Evolutionary conservation across 2,888 invertebrate species (phyloP).

Genomic region (Nomada hirtipes): DNA sequence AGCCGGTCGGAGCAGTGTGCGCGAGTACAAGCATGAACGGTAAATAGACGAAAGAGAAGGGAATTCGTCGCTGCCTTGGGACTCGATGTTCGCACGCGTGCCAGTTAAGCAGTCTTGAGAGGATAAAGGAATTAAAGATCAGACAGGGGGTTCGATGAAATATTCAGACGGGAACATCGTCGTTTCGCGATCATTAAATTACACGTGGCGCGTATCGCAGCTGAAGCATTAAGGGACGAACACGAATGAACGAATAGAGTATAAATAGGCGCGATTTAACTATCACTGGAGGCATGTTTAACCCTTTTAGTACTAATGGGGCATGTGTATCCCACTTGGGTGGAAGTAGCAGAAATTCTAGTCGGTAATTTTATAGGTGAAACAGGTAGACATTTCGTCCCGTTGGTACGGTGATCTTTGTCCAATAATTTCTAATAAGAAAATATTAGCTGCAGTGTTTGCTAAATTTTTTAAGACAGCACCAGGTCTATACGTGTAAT

Average conservation of each 20-base stretch:
- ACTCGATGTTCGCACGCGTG: slow-evolving; percentile 33
- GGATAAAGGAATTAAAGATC: slow-evolving; percentile 58
- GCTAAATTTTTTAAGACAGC: no score
- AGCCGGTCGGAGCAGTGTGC: slow-evolving; percentile 42
- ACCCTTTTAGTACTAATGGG: not conserved
- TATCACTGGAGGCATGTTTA: not conserved
- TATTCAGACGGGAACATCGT: slow-evolving; percentile 49
- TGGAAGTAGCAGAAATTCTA: not conserved
- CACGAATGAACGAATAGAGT: slow-evolving; percentile 16
- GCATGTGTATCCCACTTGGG: not conserved
- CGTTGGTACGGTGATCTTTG: not conserved
- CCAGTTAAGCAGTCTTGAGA: slow-evolving; percentile 54
- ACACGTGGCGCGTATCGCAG: not conserved
- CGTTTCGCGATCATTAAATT: slow-evolving; percentile 37
- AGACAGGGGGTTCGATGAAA: slow-evolving; percentile 42
- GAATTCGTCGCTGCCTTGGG: slow-evolving; percentile 35
- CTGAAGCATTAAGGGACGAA: not conserved
- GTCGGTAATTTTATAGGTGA: not conserved
- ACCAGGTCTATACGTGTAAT: no score
- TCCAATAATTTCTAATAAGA: not conserved
- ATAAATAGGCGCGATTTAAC: slow-evolving; percentile 12
- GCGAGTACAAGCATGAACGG: slow-evolving; percentile 37
- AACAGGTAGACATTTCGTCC: no score
- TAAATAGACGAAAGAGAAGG: slow-evolving; percentile 48
- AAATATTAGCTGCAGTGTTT: no score